Base-by-base conservation (phyloP, 2,888 invertebrate genomes). In the Nycteola revayana region DNA sequence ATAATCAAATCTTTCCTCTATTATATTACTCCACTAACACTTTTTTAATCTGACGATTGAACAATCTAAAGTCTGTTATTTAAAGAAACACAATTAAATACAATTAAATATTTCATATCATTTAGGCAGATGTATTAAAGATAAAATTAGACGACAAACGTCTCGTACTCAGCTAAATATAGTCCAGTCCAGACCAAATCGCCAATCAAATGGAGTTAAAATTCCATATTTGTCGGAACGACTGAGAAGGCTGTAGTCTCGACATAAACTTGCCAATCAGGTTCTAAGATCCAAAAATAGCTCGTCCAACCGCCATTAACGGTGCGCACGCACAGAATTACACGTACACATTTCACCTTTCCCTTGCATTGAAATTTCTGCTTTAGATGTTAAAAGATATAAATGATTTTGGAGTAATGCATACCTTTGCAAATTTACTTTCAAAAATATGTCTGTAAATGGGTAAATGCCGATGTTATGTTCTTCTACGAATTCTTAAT, bases 321-420 rank as follows among this genome's bases (percentile, higher is more conserved):
- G 80, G 82, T 75, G 67, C 65, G 68, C 56, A 60, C 64, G 70
- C 63, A 67, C 69, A 60, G 48, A 49, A 49, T 51, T 44, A 60
- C 74, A 73, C 66, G 74, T 69, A 70, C 59, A 48, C 79, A 79
- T 84, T 83, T 84, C 84, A 76, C 82, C 78, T 81, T 74, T 74
- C 70, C 70, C 70, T 66, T 43, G 49, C 67, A 73, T 55, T 45
- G 69, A 58, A 71, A 68, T 71, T 60, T 80, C 61, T 49, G 72
- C 75, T 60, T 66, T 74, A 66, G 46, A 26, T 8, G 28, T 34
- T 40, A 24, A 41, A 6, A 11, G 18, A 32, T 53, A 49, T 25
- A 49, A 24, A 32, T 42, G 25, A 49, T 53, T 63, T 66, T 68
- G 32, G 42, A 35, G 29, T 53, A 44, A 18, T 25, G 25, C 24